A percentile compares a stretch with the other conserved stretches of the same genome.
Evolutionary conservation across 2,888 invertebrate species (phyloP).

Genomic region (Pristionchus entomophagus): DNA sequence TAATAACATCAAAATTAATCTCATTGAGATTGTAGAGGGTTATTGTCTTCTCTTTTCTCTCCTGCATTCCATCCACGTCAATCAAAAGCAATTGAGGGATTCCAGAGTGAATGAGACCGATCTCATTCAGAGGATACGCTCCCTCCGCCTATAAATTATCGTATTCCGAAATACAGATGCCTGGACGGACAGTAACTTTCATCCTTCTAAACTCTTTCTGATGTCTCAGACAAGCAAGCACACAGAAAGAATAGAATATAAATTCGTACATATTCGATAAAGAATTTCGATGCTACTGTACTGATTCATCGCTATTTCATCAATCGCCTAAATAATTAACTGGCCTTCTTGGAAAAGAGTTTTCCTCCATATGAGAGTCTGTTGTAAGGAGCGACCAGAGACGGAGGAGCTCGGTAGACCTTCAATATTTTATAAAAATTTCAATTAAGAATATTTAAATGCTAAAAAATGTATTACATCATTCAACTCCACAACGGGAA

Average conservation of each 20-base stretch:
- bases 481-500: not conserved
- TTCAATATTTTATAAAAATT: too few relatives aligned
- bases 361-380: not conserved
- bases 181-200: too few relatives aligned
- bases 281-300: too few relatives aligned
- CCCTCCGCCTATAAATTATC: not conserved
- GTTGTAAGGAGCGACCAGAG: not conserved
- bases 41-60: not conserved
- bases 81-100: not conserved
- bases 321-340: too few relatives aligned
- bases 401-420: slow-evolving; percentile 24
- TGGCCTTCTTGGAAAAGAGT: not conserved
- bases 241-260: too few relatives aligned
- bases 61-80: not conserved
- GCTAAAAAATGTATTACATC: too few relatives aligned
- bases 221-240: too few relatives aligned
- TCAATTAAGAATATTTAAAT: too few relatives aligned
- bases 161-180: too few relatives aligned
- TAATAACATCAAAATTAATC: not conserved
- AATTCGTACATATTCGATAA: too few relatives aligned
- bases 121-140: not conserved
- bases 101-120: not conserved
- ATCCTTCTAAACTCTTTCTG: too few relatives aligned
- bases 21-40: not conserved
- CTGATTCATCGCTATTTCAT: too few relatives aligned